These are phyloP conservation scores for Sinohyriopsis cumingii DNA, from an alignment of 2,888 invertebrate genomes.

Conservation along the genomic window DNA sequence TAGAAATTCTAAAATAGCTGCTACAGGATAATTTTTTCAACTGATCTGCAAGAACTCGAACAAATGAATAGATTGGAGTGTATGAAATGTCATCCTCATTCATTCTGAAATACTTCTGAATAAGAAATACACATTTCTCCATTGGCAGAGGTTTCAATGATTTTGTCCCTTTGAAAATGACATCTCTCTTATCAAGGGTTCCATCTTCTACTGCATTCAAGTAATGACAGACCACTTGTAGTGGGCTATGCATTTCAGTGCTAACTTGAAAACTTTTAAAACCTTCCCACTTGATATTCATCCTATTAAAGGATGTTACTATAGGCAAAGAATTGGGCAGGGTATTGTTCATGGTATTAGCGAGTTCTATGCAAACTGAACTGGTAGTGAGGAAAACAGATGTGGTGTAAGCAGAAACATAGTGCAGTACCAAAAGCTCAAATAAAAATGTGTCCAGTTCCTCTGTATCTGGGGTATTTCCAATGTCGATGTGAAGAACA, in stretches of 20 bases:
- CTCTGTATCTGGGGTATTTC: constrained; percentile 24
- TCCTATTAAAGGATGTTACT: constrained; percentile 30
- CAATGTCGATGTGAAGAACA: constrained; percentile 47
- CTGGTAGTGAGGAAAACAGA: constrained; percentile 27
- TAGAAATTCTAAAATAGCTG: constrained; percentile 33
- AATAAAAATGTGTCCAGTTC: constrained; percentile 46
- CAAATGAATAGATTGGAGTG: constrained; percentile 34
- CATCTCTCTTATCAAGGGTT: constrained; percentile 31
- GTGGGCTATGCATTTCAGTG: constrained; percentile 42
- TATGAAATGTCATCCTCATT: constrained; percentile 29
- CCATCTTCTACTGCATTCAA: constrained; percentile 23
- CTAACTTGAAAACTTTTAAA: constrained; percentile 31
- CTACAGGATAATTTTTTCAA: constrained; percentile 50
- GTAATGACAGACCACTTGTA: constrained; percentile 50
- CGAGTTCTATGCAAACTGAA: constrained; percentile 40
- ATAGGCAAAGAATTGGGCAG: constrained; percentile 42
- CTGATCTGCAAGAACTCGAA: constrained; percentile 52
- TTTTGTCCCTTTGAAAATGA: constrained; percentile 20
- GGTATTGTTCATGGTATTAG: constrained; percentile 41
- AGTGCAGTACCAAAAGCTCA: constrained; percentile 41
- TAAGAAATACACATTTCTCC: constrained; percentile 22
- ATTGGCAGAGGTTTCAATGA: constrained; percentile 17
- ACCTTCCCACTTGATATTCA: constrained; percentile 32
- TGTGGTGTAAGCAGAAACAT: constrained; percentile 27
- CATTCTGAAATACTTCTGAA: constrained; percentile 28